Base-by-base conservation (phyloP, 2,888 invertebrate species). In the Rhyacophila evoluta region DNA sequence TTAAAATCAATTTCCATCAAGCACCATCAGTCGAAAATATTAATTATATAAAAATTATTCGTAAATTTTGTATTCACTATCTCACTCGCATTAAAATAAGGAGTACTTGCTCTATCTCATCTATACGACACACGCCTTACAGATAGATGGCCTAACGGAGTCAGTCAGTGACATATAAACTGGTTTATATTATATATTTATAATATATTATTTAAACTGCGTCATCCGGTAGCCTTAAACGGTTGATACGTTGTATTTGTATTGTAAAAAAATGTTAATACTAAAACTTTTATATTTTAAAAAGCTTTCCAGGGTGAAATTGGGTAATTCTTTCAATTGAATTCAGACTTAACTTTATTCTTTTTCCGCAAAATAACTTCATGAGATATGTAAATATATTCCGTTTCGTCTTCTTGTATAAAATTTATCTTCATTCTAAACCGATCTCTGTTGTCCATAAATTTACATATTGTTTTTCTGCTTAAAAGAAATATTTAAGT, bases 401-500 rank as follows among this genome's bases (percentile, higher is more conserved):
- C 55, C 19, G 25, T 55, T 55, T 55, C 55, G 15, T 55, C 12
- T 25, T 55, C 55, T 25, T 19, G 19, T 8, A 55, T 19, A 25
- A 19, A 55, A 55, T 55, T 55, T 55, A 55, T 55, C 55, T 55
- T 55, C 55, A 55, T 55, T 55, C 19, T 55, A 55, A 55, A 55
- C 55, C 55, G 55, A 55, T 55, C 55, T 55, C 8, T 55, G 55
- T 19, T 19, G 55, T 55, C 25, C 10, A 55, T 55, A 55, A 55
- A 55, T 55, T 55, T 55, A 25, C 25, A 55, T 55, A 55, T 55
- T 55, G 55, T 55, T 55, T 55, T 55, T 55, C 1, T 4, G 8
- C 1, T 55, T 55, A 4, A 55, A 25, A 55, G 55, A 55, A 25
- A 55, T 25, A 55, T 55, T 10, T 8, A 55, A 19, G 19, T 55